Evolutionary conservation across 2,888 invertebrate species (phyloP).

Genomic region (Eupithecia vulgata): DNA sequence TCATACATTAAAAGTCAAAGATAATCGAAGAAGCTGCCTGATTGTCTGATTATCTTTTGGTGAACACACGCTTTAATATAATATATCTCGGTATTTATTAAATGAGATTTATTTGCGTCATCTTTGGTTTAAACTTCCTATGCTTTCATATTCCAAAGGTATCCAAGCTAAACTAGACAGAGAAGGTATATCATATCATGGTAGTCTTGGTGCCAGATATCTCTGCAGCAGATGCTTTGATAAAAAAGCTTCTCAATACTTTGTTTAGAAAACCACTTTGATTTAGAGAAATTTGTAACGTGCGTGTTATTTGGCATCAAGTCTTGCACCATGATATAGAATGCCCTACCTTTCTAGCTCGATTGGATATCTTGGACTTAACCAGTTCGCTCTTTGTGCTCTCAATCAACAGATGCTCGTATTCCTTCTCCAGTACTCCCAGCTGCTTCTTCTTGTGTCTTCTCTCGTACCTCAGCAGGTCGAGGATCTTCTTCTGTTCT

Average conservation of each 20-base stretch:
- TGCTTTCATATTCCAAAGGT: neutral
- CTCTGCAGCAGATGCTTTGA: neutral
- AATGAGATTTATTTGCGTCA: neutral
- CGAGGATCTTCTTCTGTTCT: slow-evolving; percentile 88
- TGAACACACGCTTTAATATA: too few species aligned
- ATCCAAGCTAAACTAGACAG: slow-evolving; percentile 10
- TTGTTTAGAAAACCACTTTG: neutral
- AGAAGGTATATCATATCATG: slow-evolving; percentile 6
- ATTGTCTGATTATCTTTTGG: too few species aligned
- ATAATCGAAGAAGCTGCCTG: too few species aligned
- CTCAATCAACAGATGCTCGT: slow-evolving; percentile 85
- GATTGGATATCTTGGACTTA: slow-evolving; percentile 82
- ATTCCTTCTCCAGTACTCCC: slow-evolving; percentile 84
- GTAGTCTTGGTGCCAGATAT: neutral
- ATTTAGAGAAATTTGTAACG: neutral
- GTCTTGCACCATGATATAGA: neutral
- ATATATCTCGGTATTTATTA: too few species aligned
- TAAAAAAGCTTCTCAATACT: neutral
- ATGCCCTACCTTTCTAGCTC: slow-evolving; percentile 84
- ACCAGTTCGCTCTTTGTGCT: slow-evolving; percentile 81
- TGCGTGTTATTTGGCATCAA: neutral
- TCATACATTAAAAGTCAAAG: too few species aligned
- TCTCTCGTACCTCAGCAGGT: slow-evolving; percentile 88
- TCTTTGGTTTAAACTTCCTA: neutral
- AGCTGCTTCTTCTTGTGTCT: slow-evolving; percentile 85